phyloP scores from a whole-genome alignment of 2,888 invertebrate species.

The Dolichopus griseipennis region DNA sequence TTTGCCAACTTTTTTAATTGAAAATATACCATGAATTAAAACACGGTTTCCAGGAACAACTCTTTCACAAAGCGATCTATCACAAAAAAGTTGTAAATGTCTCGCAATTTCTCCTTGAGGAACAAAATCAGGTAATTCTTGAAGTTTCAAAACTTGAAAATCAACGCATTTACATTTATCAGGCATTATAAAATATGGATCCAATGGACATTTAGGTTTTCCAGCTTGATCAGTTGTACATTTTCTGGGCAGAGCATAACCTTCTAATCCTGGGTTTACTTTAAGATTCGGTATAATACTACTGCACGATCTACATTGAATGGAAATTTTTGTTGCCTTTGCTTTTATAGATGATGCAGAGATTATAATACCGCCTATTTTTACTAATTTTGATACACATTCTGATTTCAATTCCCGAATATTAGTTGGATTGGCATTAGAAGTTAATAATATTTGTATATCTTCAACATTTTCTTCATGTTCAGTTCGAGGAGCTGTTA shows the following conservation, averaged over 20 bases:
- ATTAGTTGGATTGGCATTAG: slow-evolving; percentile 71
- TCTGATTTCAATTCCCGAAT: slow-evolving; percentile 86
- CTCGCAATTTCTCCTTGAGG: slow-evolving; percentile 94
- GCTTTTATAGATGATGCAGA: slow-evolving; percentile 89
- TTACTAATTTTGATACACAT: slow-evolving; percentile 84
- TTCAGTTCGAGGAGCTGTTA: slow-evolving; percentile 85
- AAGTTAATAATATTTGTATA: slow-evolving; percentile 82
- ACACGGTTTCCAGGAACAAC: slow-evolving; percentile 95
- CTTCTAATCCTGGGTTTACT: slow-evolving; percentile 92
- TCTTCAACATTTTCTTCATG: slow-evolving; percentile 84
- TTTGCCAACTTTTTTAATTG: slow-evolving; percentile 76
- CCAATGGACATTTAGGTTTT: slow-evolving; percentile 85
- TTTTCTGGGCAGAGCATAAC: slow-evolving; percentile 88
- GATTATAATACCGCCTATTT: slow-evolving; percentile 92
- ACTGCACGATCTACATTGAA: slow-evolving; percentile 91
- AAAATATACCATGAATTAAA: slow-evolving; percentile 87
- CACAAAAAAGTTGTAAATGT: slow-evolving; percentile 89
- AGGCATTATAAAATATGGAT: slow-evolving; percentile 96
- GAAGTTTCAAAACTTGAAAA: slow-evolving; percentile 94
- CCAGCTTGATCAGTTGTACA: slow-evolving; percentile 94
- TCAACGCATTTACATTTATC: slow-evolving; percentile 97
- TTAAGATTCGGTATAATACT: slow-evolving; percentile 80
- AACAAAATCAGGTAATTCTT: slow-evolving; percentile 89
- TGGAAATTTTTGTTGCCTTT: slow-evolving; percentile 89
- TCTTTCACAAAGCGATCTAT: slow-evolving; percentile 82